Percentiles rank a stretch among this genome's conserved stretches.
Conservation (phyloP, 2,888 invertebrate genomes). For the Mesochorus sp. region DNA sequence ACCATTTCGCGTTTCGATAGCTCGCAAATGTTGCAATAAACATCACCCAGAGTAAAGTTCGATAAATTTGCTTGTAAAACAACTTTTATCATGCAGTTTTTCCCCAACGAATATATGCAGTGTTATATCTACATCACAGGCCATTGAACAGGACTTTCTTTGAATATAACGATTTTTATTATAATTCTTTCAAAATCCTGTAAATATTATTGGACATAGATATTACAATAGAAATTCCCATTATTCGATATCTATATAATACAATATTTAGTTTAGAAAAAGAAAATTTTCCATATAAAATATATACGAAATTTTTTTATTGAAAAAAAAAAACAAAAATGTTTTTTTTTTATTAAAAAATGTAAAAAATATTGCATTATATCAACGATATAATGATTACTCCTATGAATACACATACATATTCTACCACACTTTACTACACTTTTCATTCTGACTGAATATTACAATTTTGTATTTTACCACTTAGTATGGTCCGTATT, state of each 20-base stretch:
- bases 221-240: too few relatives aligned
- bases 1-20: conserved; percentile 11
- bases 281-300: too few relatives aligned
- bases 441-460: conserved; percentile 54
- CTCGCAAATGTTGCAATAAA: conserved; percentile 9
- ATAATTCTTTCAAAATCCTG: background rate
- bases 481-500: conserved; percentile 91
- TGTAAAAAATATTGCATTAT: too few relatives aligned
- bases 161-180: background rate
- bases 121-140: background rate
- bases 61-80: conserved; percentile 7
- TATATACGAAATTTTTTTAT: too few relatives aligned
- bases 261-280: too few relatives aligned
- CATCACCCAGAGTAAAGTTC: conserved; percentile 21
- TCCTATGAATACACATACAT: background rate
- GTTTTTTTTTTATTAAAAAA: too few relatives aligned
- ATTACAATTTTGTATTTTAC: conserved; percentile 83
- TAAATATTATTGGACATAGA: background rate
- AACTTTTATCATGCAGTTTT: conserved; percentile 45
- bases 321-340: too few relatives aligned
- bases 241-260: too few relatives aligned
- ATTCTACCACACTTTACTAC: conserved; percentile 54
- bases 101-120: conserved; percentile 21
- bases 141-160: background rate
- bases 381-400: background rate